Conservation (phyloP, 1,140 invertebrate genomes). For the Papilio glaucus region DNA sequence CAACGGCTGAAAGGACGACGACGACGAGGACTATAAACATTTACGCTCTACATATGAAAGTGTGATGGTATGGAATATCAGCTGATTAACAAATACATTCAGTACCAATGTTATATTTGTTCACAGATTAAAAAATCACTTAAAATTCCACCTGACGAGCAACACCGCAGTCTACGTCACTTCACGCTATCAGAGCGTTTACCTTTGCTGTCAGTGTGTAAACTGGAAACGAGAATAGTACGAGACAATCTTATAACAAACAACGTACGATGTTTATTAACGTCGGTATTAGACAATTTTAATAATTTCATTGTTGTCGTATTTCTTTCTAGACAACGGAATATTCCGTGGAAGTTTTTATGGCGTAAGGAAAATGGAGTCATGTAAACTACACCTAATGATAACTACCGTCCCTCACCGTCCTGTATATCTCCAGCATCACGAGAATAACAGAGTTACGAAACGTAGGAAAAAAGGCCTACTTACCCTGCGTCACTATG, state of each 20-base stretch:
- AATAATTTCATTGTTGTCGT: not conserved
- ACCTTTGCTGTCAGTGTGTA: not conserved
- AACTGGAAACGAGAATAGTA: not conserved
- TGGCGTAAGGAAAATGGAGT: not conserved
- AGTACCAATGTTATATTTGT: conserved; percentile 5
- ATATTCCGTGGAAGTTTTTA: conserved; percentile 2
- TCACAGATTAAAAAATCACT: conserved; percentile 2
- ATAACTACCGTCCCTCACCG: no score
- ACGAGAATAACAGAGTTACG: no score
- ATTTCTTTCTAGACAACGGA: not conserved
- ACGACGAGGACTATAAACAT: no score
- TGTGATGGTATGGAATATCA: no score
- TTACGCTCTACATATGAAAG: no score
- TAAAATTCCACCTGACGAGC: not conserved
- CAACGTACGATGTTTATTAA: not conserved
- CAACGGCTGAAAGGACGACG: no score
- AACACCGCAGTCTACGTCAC: not conserved
- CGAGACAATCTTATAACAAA: not conserved
- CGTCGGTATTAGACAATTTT: not conserved
- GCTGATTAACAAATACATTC: not conserved
- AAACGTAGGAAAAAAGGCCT: no score
- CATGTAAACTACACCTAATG: not conserved
- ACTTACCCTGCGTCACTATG: no score
- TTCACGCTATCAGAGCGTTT: not conserved
- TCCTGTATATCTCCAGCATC: no score